Base-by-base conservation (phyloP, 2,888 invertebrate genomes). In the Nemoura dubitans region DNA sequence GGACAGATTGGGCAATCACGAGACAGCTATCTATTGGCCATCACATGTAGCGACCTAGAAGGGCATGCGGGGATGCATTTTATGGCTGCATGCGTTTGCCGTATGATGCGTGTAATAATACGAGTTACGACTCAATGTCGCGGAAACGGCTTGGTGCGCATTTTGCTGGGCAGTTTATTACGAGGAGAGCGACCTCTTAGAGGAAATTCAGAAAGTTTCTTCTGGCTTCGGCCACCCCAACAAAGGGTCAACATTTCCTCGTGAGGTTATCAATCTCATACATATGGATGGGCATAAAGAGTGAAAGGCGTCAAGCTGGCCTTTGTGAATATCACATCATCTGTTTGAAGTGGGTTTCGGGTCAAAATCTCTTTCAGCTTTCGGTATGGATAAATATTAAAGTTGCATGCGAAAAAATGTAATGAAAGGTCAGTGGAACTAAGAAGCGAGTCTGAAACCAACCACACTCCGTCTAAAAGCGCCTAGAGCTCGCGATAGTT, bases 1-100 rank as follows among this genome's bases (percentile, higher is more conserved):
- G n/a, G n/a, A 81, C 81, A 81, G 28, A 81, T 81, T 81, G 81
- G n/a, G n/a, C 29, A 30, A 81, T 81, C 81, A 29, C n/a, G 14
- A 28, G 81, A 78, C 26, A 28, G n/a, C 78, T n/a, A 78, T 78
- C 7, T 78, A 78, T 78, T 21, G 78, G 26, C 26, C 78, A 26
- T 27, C 78, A 26, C 78, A 78, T 78, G 2, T 21, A 59, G 59
- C 59, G n/a, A 30, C 81, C 81, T 81, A 81, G 6, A 81, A 81
- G 30, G 28, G 29, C 28, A 30, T 27, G 81, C 3, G 78, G 78
- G 78, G 78, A 10, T 59, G 59, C 59, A 30, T 28, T 81, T 81
- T 81, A 81, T n/a, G 81, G 27, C 28, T 21, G n/a, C 28, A 10
- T 10, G 26, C 26, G 28, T 26, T 6, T 78, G 28, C 30, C 81